Evolutionary conservation across 2,113 vertebrate species (phyloP).

Genomic region (Megaleporinus macrocephalus): DNA sequence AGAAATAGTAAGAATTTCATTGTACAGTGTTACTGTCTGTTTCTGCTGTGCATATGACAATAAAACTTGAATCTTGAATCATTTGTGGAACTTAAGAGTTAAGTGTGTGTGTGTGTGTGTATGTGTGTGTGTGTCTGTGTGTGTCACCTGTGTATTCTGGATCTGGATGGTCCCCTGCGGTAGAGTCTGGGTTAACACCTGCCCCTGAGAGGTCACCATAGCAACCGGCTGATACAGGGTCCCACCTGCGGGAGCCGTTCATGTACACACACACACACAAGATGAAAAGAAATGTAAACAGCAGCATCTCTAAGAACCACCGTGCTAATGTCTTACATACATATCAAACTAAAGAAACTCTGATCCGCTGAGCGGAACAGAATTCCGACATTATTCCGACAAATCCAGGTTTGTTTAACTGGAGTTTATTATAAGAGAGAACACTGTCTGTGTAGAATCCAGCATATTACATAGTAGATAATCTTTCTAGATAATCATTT

Average conservation of each 20-base stretch:
- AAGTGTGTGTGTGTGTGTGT: background rate
- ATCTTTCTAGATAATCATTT: no score
- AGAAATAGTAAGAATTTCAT: no score
- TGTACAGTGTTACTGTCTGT: no score
- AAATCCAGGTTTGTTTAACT: background rate
- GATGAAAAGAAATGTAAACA: background rate
- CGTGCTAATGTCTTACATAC: background rate
- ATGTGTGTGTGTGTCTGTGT: conserved; percentile 12
- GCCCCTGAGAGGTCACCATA: conserved; percentile 99
- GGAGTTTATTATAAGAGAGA: background rate
- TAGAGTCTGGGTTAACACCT: conserved; percentile 94
- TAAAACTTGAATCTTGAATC: no score
- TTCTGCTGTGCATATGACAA: no score
- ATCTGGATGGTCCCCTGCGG: conserved; percentile 94
- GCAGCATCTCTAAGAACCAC: background rate
- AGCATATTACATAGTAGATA: no score
- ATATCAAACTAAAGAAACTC: background rate
- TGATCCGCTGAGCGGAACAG: background rate
- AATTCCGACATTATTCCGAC: no score
- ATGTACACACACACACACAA: background rate
- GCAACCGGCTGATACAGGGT: conserved; percentile 98
- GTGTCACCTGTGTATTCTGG: conserved; percentile 93
- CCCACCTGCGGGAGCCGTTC: conserved; percentile 84
- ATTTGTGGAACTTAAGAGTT: no score
- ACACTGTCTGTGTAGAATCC: no score